A percentile compares a stretch with the other conserved stretches of the same genome.
phyloP scores from a whole-genome alignment of 2,797 vertebrate genomes.

The Mycteria americana region DNA sequence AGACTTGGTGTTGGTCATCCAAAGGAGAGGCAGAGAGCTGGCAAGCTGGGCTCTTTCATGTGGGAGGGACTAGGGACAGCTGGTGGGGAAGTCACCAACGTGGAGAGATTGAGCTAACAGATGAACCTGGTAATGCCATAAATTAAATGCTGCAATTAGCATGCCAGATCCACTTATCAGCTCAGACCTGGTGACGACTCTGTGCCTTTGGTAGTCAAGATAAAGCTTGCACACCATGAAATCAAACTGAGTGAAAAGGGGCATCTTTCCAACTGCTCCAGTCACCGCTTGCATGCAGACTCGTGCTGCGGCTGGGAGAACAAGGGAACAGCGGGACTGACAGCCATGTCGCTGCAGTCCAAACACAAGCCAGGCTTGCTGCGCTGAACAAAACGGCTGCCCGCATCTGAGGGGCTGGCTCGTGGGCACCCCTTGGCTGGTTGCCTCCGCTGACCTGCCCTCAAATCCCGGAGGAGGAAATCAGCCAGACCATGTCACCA shows the following conservation, averaged over 20 bases:
- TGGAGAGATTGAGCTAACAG: background rate
- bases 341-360: fast-evolving
- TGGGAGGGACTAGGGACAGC: background rate
- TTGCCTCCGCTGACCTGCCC: background rate
- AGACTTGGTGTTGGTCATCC: background rate
- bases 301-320: background rate
- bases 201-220: background rate
- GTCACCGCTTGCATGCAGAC: fast-evolving
- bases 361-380: background rate
- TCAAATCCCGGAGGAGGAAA: background rate
- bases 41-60: background rate
- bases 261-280: background rate
- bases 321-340: background rate
- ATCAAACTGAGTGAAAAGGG: background rate
- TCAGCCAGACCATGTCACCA: fast-evolving
- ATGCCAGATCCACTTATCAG: background rate
- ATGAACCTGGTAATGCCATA: background rate
- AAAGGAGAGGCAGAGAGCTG: background rate
- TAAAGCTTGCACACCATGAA: background rate
- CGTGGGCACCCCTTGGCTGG: background rate
- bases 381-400: background rate
- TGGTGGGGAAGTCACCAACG: background rate
- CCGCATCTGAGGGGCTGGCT: background rate
- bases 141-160: background rate
- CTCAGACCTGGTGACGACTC: background rate